Evolutionary conservation across 2,888 invertebrate genomes (phyloP), one percentile per base, ranked within the genome.

Genomic region (Epistrophe eligans): DNA sequence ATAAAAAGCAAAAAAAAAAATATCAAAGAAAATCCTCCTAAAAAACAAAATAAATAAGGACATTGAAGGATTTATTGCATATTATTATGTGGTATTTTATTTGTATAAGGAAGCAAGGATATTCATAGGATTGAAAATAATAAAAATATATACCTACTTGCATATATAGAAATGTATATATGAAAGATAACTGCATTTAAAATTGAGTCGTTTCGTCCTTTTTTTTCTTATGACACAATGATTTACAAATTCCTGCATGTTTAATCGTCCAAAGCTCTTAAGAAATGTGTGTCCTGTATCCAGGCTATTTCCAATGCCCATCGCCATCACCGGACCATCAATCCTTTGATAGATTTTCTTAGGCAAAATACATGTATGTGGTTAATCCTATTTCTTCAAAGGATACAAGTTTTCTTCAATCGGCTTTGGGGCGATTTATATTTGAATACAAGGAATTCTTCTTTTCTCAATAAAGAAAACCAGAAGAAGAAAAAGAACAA

Each of bases 161-260:
- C 40, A 38, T 24, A 79, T 62, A 40, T 32, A 32, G 4, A 32
- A 19, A 6, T 52, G 15, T 28, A 55, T 9, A 17, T 55, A 70
- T 58, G 45, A 76, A 77, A 45, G 60, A 71, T 76, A 84, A 80
- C 64, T 84, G 84, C 81, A 84, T 81, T 84, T 84, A 52, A 77
- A 80, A 55, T 52, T 60, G 24, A 13, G 35, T 80, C 60, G 50
- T 70, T 76, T 80, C n/a, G 55, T 79, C 64, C 45, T 71, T 19
- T 7, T 60, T n/a, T 35, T 15, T 35, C 24, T 48, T 8, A 35
- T 45, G n/a, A 48, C 17, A 43, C 3, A 24, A 24, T 24, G 24
- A 9, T 35, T 11, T 6, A 50, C 10, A 28, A 32, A 67, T 15
- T 55, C 15, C 57, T 57, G 40, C 11, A 67, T n/a, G 40, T 50